Evolutionary conservation across 2,888 invertebrate species (phyloP).

Genomic region (Cantharis nigra): DNA sequence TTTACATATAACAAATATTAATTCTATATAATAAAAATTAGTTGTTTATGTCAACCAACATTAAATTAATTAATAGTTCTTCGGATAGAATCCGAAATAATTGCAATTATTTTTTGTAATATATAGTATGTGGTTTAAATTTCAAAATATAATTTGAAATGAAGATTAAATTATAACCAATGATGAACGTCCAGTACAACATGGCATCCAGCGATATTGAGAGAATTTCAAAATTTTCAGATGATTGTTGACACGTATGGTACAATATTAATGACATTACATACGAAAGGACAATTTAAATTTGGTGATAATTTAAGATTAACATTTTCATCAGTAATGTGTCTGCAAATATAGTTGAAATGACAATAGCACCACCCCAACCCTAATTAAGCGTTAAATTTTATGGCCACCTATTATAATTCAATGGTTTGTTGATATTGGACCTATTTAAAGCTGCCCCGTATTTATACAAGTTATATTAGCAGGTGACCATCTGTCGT

Average conservation of each 20-base stretch:
- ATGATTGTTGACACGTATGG: background rate
- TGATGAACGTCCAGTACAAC: too few relatives aligned
- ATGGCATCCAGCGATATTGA: background rate
- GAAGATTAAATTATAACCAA: too few relatives aligned
- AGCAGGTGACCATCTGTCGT: slow-evolving; percentile 43
- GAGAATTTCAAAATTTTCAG: background rate
- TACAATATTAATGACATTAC: background rate
- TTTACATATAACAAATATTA: too few relatives aligned
- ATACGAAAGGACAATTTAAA: background rate
- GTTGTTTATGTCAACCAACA: too few relatives aligned
- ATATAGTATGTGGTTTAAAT: too few relatives aligned
- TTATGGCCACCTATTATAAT: slow-evolving; percentile 39
- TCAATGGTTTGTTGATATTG: slow-evolving; percentile 44
- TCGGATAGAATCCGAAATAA: too few relatives aligned
- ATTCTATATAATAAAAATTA: too few relatives aligned
- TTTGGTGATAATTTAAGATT: slow-evolving; percentile 13
- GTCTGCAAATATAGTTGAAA: slow-evolving; percentile 29
- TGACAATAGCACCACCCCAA: slow-evolving; percentile 34
- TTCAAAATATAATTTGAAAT: too few relatives aligned
- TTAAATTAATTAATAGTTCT: too few relatives aligned
- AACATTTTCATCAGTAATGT: slow-evolving; percentile 25
- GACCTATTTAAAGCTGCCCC: slow-evolving; percentile 34
- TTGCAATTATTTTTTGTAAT: too few relatives aligned
- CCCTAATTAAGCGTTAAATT: slow-evolving; percentile 37
- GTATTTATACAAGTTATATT: slow-evolving; percentile 40